Conservation (phyloP, 2,888 invertebrate genomes). For the Macrosiphum euphorbiae region DNA sequence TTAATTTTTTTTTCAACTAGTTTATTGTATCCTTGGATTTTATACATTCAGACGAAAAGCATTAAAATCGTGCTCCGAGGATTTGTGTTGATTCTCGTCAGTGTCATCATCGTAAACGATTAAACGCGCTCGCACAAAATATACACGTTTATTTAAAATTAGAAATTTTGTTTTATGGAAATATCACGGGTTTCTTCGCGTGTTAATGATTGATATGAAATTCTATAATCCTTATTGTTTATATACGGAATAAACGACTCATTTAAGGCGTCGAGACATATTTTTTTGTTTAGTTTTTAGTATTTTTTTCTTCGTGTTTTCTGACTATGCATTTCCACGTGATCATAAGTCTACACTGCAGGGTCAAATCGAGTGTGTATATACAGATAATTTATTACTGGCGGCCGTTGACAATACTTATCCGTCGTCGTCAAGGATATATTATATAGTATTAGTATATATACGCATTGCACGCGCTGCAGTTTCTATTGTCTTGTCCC, state of each 20-base stretch:
- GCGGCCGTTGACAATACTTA: constrained; percentile 40
- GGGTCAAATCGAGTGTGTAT: not conserved
- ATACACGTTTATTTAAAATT: constrained; percentile 22
- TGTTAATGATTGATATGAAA: not conserved
- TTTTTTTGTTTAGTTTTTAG: constrained; percentile 9
- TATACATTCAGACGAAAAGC: not conserved
- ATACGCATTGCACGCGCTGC: not conserved
- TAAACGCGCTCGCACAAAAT: not conserved
- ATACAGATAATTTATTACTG: constrained; percentile 28
- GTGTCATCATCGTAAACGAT: not conserved
- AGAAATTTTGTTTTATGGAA: not conserved
- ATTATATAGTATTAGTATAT: not conserved
- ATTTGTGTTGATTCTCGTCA: constrained; percentile 26
- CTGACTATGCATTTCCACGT: not conserved
- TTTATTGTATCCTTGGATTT: constrained; percentile 23
- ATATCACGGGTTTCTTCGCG: not conserved
- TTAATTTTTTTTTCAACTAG: not conserved
- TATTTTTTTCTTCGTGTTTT: not conserved
- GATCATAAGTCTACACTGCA: constrained; percentile 5
- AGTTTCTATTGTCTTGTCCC: constrained; percentile 20
- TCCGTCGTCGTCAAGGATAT: constrained; percentile 34
- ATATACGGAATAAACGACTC: too few relatives aligned
- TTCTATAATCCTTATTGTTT: constrained; percentile 1
- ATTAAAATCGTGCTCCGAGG: not conserved
- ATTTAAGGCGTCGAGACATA: not conserved